Base-by-base conservation (phyloP, 2,113 vertebrate genomes). In the Mungos mungo region DNA sequence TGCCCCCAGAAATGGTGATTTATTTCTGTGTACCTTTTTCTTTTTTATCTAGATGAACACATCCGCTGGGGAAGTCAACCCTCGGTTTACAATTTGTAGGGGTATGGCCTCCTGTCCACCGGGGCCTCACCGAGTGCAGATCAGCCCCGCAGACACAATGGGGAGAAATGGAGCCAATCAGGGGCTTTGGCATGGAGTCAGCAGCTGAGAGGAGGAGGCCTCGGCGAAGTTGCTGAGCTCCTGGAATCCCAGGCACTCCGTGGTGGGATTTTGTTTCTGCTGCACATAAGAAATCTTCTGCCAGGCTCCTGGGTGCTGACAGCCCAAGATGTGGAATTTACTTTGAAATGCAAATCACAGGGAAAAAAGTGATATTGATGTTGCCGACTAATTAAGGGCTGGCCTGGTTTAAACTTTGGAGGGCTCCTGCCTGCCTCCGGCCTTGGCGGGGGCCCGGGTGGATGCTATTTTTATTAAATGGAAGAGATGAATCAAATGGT, bases 261-360 rank as follows among this genome's bases (percentile, higher is more conserved):
- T 33, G 29, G 77, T 16, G 35, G 8, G 27, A 27, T 74, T 68
- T 77, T 94, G 38, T 89, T 89, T 45, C 27, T 74, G 21, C 80
- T 27, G 11, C 90, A 12, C 25, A 5, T 18, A 96, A 31, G 23
- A 80, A 80, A 60, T 47, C 52, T 65, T 63, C 72, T 5, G 23
- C 88, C 79, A 66, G 74, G 38, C 89, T 88, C 80, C 89, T 85
- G 45, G 69, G 65, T 63, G 92, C 97, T 93, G 88, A 96, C 69
- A 91, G 74, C 54, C 93, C 33, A 45, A 84, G 82, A 87, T 54
- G 76, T 18, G 35, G 90, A 96, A 88, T 83, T 96, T 33, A 77
- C 95, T 97, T 96, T 97, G 97, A 97, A 96, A 96, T 96, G 96
- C 90, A 97, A 96, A 98, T 97, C 54, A 2, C 1, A 0, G 90